These are phyloP conservation scores for Anoura caudifer DNA, from an alignment of 2,113 vertebrate genomes.

Conservation along the genomic window DNA sequence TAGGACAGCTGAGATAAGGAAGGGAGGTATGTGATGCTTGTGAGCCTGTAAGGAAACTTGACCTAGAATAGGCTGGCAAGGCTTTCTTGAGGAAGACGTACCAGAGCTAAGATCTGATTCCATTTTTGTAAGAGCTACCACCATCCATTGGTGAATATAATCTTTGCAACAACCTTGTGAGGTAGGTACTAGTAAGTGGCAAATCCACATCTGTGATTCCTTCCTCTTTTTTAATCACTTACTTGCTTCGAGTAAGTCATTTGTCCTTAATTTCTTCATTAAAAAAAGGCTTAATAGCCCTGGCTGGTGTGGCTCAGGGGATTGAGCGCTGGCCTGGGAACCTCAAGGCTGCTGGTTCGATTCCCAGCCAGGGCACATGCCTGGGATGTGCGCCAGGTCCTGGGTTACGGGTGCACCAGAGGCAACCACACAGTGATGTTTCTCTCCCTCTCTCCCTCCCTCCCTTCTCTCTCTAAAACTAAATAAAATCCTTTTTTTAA, in stretches of 20 bases:
- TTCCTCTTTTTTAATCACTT: neutral
- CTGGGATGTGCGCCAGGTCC: no score
- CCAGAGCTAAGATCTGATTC: neutral
- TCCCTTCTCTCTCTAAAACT: no score
- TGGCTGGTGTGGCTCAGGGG: no score
- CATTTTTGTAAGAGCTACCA: neutral
- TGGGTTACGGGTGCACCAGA: no score
- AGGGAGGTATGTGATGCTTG: neutral
- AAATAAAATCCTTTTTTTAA: neutral
- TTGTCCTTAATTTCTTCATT: neutral
- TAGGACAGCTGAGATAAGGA: neutral
- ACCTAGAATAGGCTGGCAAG: neutral
- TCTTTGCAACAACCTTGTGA: neutral
- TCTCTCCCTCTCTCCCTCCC: no score
- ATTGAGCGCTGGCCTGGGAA: no score
- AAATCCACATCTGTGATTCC: neutral
- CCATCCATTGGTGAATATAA: neutral
- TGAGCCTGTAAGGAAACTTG: neutral
- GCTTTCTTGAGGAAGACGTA: neutral
- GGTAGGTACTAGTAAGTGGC: neutral
- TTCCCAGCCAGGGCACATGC: no score
- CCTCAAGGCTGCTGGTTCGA: no score
- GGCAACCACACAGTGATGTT: no score
- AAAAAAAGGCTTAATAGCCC: neutral
- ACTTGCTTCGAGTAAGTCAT: neutral